A percentile compares a stretch with the other conserved stretches of the same genome.
phyloP scores from a whole-genome alignment of 92 coral and sea anemone genomes.

The Epizoanthus scotinus region DNA sequence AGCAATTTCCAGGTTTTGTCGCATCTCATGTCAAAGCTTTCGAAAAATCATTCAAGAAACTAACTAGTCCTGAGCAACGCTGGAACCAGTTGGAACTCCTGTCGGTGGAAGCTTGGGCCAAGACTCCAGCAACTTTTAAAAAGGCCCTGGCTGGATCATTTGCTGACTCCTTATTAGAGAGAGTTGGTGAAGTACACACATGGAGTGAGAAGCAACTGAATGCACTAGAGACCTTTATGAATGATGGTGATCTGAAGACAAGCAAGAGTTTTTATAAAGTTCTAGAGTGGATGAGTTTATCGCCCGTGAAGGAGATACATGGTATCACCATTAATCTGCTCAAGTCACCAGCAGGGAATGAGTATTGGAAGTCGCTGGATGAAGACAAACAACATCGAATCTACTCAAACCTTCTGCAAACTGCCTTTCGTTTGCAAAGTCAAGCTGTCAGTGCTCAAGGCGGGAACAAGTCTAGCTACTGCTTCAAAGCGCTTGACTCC shows the following conservation, averaged over 20 bases:
- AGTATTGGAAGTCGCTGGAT: slow-evolving; percentile 20
- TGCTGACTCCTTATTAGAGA: slow-evolving; percentile 28
- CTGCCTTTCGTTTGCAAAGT: background rate
- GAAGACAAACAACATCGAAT: background rate
- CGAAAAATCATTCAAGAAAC: slow-evolving; percentile 4
- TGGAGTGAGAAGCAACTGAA: slow-evolving; percentile 14
- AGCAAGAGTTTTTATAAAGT: background rate
- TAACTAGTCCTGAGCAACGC: background rate
- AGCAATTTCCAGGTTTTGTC: background rate
- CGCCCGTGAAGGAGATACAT: slow-evolving; percentile 1
- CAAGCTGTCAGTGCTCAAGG: background rate
- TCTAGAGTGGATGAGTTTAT: background rate
- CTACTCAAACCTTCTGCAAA: background rate
- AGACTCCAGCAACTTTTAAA: slow-evolving; percentile 49
- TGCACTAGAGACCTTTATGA: slow-evolving; percentile 25
- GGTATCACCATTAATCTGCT: slow-evolving; percentile 2
- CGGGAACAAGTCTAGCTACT: background rate
- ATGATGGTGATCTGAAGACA: slow-evolving; percentile 46
- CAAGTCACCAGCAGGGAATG: background rate
- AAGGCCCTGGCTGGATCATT: slow-evolving; percentile 50
- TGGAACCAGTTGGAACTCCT: slow-evolving; percentile 47
- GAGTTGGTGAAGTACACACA: slow-evolving; percentile 8
- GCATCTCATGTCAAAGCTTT: slow-evolving; percentile 17
- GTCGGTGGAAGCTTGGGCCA: slow-evolving; percentile 47
- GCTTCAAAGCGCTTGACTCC: background rate